Evolutionary conservation across 2,113 vertebrate species (phyloP).

Genomic region (Macrotus californicus): DNA sequence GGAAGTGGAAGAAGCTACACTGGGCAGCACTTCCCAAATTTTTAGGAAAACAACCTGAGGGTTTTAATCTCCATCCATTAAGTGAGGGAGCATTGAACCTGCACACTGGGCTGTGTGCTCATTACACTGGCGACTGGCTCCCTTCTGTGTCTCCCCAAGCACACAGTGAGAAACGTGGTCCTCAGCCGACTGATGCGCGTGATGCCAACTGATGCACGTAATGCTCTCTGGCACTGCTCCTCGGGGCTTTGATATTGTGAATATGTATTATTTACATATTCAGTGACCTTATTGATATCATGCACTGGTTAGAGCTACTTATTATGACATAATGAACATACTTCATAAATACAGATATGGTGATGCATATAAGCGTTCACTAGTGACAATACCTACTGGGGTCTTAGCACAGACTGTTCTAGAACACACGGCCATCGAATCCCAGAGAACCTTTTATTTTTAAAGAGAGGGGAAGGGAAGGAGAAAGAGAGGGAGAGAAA

Average conservation of each 20-base stretch:
- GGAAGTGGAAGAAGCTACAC: not conserved
- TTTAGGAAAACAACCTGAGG: not conserved
- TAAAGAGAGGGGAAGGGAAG: no score
- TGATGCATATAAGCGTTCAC: conserved; percentile 44
- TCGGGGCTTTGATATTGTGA: conserved; percentile 65
- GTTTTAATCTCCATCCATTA: not conserved
- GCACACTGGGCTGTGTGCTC: conserved; percentile 14
- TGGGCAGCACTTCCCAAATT: not conserved
- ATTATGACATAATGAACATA: conserved; percentile 75
- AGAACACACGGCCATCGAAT: conserved; percentile 38
- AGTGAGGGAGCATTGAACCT: conserved; percentile 4
- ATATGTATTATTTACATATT: conserved; percentile 80
- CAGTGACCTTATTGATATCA: conserved; percentile 77
- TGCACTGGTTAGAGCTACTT: conserved; percentile 68
- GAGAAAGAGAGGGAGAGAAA: no score
- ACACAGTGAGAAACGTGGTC: conserved; percentile 60
- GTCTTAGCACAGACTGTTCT: not conserved
- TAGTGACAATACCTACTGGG: conserved; percentile 54
- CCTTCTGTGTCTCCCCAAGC: conserved; percentile 22
- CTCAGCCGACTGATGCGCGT: conserved; percentile 25
- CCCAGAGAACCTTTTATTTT: conserved; percentile 62
- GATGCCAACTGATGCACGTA: conserved; percentile 45
- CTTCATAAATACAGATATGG: conserved; percentile 68
- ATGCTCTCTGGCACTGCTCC: conserved; percentile 45
- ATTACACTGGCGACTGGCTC: conserved; percentile 55